These are phyloP conservation scores for Sesia bembeciformis DNA, from an alignment of 2,888 invertebrate species.

Conservation along the genomic window DNA sequence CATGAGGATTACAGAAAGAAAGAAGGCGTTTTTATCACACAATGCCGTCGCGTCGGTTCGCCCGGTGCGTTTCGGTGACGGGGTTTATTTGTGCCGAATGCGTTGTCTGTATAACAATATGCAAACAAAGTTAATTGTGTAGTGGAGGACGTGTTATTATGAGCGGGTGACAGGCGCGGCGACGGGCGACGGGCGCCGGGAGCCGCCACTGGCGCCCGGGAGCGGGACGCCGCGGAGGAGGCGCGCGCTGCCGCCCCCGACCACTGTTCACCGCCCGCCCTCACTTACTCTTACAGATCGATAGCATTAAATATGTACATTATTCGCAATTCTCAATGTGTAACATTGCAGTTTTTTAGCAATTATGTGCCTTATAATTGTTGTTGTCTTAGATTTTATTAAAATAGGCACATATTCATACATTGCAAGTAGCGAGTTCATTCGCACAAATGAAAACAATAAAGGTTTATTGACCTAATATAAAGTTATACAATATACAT, in stretches of 20 bases:
- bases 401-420: no score
- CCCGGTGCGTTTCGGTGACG: slow-evolving; percentile 4
- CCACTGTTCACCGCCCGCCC: background rate
- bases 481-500: no score
- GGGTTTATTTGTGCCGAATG: slow-evolving; percentile 40
- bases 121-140: slow-evolving; percentile 61
- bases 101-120: slow-evolving; percentile 36
- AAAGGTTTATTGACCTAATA: no score
- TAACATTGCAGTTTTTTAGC: no score
- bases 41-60: background rate
- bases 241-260: slow-evolving; percentile 6
- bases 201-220: slow-evolving; percentile 10
- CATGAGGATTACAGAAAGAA: no score
- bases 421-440: no score
- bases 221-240: slow-evolving; percentile 9
- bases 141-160: slow-evolving; percentile 35
- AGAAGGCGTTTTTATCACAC: background rate
- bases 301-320: background rate
- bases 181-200: slow-evolving; percentile 10
- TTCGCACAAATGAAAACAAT: no score
- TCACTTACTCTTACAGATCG: background rate
- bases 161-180: slow-evolving; percentile 11
- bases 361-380: no score
- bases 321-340: no score
- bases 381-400: no score